Conservation (phyloP, 2,113 vertebrate species). For the Megatriorchis doriae region DNA sequence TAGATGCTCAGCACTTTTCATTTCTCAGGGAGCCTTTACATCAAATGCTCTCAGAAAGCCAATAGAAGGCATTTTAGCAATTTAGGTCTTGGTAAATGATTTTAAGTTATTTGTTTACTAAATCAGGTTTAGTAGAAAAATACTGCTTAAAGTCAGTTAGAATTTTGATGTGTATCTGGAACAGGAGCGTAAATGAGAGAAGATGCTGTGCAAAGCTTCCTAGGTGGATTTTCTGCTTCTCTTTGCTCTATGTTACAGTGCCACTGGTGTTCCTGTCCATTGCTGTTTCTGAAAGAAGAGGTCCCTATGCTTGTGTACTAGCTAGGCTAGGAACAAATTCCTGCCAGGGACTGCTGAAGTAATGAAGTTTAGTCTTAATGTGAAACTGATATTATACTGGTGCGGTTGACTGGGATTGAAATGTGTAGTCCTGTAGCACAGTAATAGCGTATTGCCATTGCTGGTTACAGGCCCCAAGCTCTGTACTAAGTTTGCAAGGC, state of each 20-base stretch:
- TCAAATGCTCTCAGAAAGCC: background rate
- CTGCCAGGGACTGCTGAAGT: background rate
- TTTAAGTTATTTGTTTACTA: background rate
- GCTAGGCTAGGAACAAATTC: background rate
- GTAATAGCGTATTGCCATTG: background rate
- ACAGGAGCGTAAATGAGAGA: background rate
- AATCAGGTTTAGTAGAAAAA: background rate
- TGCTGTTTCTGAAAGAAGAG: background rate
- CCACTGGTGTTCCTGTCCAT: background rate
- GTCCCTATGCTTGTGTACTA: background rate
- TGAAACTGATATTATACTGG: background rate
- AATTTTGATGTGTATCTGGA: background rate
- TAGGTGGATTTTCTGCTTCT: background rate
- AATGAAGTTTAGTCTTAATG: background rate
- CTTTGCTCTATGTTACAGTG: background rate
- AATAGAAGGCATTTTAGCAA: background rate
- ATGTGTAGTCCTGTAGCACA: background rate
- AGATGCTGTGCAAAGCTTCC: background rate
- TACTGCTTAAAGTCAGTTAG: background rate
- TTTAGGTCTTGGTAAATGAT: background rate
- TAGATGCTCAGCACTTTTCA: conserved; percentile 14
- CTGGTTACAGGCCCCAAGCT: background rate
- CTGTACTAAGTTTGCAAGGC: background rate
- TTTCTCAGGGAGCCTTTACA: conserved; percentile 4
- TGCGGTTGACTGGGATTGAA: background rate